phyloP scores from a whole-genome alignment of 2,113 vertebrate species.

The Sebastes fasciatus region DNA sequence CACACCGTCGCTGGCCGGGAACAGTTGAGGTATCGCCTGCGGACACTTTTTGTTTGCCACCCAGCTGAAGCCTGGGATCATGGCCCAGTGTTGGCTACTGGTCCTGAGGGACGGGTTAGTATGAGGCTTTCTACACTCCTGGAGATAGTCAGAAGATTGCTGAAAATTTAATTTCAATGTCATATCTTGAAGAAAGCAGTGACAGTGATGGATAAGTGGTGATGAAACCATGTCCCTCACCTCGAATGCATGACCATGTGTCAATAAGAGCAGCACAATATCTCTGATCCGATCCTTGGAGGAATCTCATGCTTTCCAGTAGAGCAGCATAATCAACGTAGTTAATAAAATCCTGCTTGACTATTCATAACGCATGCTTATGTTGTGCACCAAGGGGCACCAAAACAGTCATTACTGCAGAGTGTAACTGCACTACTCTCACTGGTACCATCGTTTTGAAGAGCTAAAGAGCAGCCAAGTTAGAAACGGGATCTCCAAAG shows the following conservation, averaged over 20 bases:
- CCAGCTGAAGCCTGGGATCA: slow-evolving; percentile 77
- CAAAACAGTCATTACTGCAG: not conserved
- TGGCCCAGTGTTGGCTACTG: slow-evolving; percentile 77
- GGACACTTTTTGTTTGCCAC: slow-evolving; percentile 76
- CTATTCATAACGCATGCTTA: not conserved
- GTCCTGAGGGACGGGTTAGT: slow-evolving; percentile 78
- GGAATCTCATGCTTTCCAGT: not conserved
- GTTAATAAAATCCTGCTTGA: not conserved
- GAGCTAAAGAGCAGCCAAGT: not conserved
- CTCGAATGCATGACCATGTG: not conserved
- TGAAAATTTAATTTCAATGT: slow-evolving; percentile 48
- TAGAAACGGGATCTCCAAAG: not conserved
- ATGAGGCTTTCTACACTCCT: slow-evolving; percentile 77
- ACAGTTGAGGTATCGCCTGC: slow-evolving; percentile 63
- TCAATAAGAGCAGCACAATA: not conserved
- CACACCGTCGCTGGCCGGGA: slow-evolving; percentile 66
- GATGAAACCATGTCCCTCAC: not conserved
- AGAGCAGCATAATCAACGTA: not conserved
- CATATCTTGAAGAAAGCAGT: slow-evolving; percentile 3
- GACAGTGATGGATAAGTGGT: slow-evolving; percentile 7
- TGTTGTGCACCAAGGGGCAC: slow-evolving; percentile 28
- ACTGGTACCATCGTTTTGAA: not conserved
- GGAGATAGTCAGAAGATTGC: slow-evolving; percentile 62
- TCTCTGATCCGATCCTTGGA: not conserved
- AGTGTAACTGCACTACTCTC: not conserved